Evolutionary conservation across 2,797 vertebrate species (phyloP), one percentile per base, ranked within the genome.

Genomic region (Gymnocypris eckloni): DNA sequence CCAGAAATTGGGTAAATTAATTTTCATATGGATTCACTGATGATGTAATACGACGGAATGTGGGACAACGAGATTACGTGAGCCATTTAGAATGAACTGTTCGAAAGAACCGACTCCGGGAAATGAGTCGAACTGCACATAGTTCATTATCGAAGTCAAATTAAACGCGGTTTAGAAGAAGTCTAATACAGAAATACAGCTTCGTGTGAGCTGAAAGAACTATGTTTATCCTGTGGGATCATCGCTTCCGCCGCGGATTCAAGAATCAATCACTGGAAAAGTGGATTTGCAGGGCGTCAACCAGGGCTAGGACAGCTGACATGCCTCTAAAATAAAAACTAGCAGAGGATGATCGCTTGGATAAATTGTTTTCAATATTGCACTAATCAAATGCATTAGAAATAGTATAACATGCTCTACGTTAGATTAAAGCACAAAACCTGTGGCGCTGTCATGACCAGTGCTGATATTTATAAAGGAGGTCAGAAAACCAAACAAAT

Each of bases 251-350:
- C 18, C n/a, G 25, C 50, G 37, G 28, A 84, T 81, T 84, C 76
- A 70, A 66, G 52, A 78, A 88, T 77, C 70, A 87, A 80, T 86
- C 43, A 37, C 25, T 82, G 73, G 25, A 85, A 82, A 79, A 76
- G 39, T 76, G 52, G 67, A 85, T 71, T 73, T 79, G 6, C 73
- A 86, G 81, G 72, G 80, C 79, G 82, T 82, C 54, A 64, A 77
- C 80, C 69, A 33, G n/a, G n/a, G 54, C 43, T 77, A 61, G 75
- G 72, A 39, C 64, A 73, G 56, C 33, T 61, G 41, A 45, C 82
- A 81, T 77, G 56, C 82, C 77, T 67, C 20, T n/a, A 41, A 64
- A 25, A 80, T 48, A 67, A 67, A 66, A 20, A 28, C 10, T 41
- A 70, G 4, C 39, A 4, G 9, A 69, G 25, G 10, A 43, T 18